Conservation (phyloP, 2,797 vertebrate genomes). For the Epinephelus awoara region DNA sequence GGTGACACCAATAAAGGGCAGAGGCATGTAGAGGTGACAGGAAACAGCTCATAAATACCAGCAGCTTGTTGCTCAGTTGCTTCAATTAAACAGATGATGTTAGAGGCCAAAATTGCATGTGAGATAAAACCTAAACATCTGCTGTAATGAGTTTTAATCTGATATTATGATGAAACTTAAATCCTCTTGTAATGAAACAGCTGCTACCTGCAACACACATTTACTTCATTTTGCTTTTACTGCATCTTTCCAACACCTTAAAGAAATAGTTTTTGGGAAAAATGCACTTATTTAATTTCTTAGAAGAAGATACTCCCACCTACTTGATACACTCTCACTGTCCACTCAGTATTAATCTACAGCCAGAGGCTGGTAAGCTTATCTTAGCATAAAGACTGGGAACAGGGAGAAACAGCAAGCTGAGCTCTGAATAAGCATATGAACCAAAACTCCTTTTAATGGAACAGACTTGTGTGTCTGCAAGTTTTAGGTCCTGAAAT, state of each 20-base stretch:
- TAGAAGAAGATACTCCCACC: no score
- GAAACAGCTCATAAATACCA: background rate
- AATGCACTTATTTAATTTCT: no score
- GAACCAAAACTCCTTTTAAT: background rate
- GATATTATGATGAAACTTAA: background rate
- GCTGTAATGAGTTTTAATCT: background rate
- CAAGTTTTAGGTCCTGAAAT: background rate
- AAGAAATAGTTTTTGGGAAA: no score
- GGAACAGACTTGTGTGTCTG: background rate
- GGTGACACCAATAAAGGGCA: background rate
- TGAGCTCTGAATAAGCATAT: background rate
- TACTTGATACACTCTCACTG: background rate
- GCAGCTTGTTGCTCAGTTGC: background rate
- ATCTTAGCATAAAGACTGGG: no score
- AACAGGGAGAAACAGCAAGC: background rate
- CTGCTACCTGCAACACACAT: background rate
- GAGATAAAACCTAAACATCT: background rate
- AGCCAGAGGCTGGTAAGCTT: no score
- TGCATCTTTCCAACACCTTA: background rate
- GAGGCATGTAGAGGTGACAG: background rate
- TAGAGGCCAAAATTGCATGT: background rate
- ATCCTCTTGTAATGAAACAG: background rate
- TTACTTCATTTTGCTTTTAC: background rate
- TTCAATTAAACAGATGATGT: background rate
- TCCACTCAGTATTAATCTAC: background rate